Percentiles rank a stretch among this genome's conserved stretches.
Evolutionary conservation across 2,113 vertebrate species (phyloP).

Genomic region (Indri indri): DNA sequence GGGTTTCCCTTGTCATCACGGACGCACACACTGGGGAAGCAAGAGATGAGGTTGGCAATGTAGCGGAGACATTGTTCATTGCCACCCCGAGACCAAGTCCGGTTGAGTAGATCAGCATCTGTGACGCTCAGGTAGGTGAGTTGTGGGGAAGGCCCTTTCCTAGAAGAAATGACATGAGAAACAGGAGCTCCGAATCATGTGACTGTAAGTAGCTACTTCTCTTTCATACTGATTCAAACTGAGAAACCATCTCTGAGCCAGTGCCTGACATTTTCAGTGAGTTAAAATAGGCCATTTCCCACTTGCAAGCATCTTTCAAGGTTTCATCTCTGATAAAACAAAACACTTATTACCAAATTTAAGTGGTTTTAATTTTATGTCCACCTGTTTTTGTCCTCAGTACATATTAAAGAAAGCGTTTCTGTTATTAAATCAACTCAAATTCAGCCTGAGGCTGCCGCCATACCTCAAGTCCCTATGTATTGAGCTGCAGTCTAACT

Average conservation of each 20-base stretch:
- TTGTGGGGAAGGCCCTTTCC: neutral
- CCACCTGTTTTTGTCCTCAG: neutral
- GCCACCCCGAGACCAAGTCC: conserved; percentile 73
- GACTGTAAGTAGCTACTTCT: neutral
- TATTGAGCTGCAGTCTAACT: neutral
- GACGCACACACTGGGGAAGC: conserved; percentile 82
- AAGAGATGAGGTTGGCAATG: conserved; percentile 72
- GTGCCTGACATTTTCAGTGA: neutral
- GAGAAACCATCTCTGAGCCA: neutral
- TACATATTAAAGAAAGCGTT: neutral
- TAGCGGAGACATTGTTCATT: conserved; percentile 71
- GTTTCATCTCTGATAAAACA: neutral
- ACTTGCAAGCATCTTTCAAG: neutral
- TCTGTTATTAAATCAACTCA: neutral
- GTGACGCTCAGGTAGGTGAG: conserved; percentile 75
- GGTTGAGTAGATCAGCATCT: conserved; percentile 73
- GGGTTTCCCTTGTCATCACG: conserved; percentile 71
- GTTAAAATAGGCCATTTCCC: neutral
- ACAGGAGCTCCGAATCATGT: neutral
- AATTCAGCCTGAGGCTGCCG: neutral
- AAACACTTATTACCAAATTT: neutral
- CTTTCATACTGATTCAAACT: neutral
- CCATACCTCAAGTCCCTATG: neutral
- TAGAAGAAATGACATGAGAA: conserved; percentile 13
- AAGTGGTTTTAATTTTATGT: neutral